These are phyloP conservation scores for Zele albiditarsus DNA, from an alignment of 2,888 invertebrate species.

Conservation along the genomic window DNA sequence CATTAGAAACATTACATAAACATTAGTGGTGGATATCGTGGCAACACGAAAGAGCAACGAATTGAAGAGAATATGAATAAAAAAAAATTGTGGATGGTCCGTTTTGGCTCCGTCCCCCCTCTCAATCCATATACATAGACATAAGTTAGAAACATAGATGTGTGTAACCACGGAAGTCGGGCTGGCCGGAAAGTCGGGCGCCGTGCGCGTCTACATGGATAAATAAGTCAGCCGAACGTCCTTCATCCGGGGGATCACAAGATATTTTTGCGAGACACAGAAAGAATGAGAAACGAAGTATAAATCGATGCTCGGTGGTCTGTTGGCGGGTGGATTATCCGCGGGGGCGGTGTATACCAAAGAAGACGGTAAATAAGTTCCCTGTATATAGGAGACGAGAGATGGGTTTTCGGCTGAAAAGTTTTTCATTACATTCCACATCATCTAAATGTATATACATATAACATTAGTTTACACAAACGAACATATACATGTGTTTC, in stretches of 20 bases:
- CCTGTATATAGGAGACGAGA: not conserved
- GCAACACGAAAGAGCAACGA: not conserved
- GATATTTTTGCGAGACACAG: constrained; percentile 23
- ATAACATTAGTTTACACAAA: not conserved
- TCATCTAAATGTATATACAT: not conserved
- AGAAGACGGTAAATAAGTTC: not conserved
- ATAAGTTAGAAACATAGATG: not conserved
- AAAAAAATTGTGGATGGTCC: not conserved
- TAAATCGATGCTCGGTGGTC: constrained; percentile 1
- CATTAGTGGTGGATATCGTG: not conserved
- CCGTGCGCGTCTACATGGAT: constrained; percentile 30
- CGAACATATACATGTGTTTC: not conserved
- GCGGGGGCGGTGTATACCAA: not conserved
- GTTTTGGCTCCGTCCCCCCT: not conserved
- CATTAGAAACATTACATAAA: too few species aligned
- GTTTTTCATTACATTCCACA: not conserved
- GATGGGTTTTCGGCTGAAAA: not conserved
- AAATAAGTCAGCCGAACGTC: constrained; percentile 31
- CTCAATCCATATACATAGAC: not conserved
- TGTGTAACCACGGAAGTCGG: constrained; percentile 31
- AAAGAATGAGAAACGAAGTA: constrained; percentile 4
- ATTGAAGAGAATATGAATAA: not conserved
- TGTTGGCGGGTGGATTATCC: not conserved
- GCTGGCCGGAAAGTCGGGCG: constrained; percentile 35
- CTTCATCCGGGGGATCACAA: constrained; percentile 27